Conservation (phyloP, 2,113 vertebrate species). For the Pantherophis guttatus region DNA sequence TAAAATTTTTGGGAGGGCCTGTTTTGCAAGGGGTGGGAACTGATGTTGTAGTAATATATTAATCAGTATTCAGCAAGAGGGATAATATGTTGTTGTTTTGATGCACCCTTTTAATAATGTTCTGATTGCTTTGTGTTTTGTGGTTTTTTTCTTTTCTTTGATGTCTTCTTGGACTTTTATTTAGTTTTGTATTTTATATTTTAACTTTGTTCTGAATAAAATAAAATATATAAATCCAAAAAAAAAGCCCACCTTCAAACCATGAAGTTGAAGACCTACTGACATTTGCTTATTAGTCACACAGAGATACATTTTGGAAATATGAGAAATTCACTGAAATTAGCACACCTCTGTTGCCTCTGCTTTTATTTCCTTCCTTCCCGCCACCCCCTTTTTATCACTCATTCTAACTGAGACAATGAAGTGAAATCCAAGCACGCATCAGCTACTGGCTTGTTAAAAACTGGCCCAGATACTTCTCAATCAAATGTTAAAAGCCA, state of each 20-base stretch:
- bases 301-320: background rate
- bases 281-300: background rate
- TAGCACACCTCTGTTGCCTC: background rate
- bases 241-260: fast-evolving
- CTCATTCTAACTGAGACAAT: background rate
- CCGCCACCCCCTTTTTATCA: fast-evolving
- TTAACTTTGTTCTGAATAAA: too few relatives aligned
- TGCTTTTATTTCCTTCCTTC: background rate
- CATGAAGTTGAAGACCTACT: background rate
- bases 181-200: too few relatives aligned
- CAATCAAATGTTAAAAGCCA: background rate
- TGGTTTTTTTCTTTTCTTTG: background rate
- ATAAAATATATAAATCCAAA: background rate
- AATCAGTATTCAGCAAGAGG: too few relatives aligned
- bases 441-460: background rate
- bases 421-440: background rate
- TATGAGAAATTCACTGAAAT: background rate
- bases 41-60: too few relatives aligned
- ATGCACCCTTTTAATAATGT: too few relatives aligned
- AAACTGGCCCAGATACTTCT: background rate
- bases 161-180: too few relatives aligned
- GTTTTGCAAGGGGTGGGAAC: too few relatives aligned
- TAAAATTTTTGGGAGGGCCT: too few relatives aligned
- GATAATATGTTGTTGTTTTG: too few relatives aligned
- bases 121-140: too few relatives aligned